Conservation (phyloP, 2,888 invertebrate species). For the Stenodera caucasica region DNA sequence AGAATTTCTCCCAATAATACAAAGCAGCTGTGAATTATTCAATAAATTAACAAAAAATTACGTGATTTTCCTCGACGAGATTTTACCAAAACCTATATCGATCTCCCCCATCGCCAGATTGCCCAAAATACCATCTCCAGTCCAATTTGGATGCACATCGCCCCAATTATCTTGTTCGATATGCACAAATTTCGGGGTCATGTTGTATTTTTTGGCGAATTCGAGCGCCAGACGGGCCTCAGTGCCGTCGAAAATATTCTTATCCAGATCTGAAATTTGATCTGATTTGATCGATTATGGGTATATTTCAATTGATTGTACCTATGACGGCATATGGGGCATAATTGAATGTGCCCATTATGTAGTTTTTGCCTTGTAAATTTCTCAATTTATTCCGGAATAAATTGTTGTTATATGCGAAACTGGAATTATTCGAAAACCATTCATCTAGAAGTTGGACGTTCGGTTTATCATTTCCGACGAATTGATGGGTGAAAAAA, state of each 20-base stretch:
- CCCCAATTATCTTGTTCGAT: constrained; percentile 67
- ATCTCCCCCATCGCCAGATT: constrained; percentile 62
- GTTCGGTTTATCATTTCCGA: background rate
- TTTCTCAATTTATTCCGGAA: constrained; percentile 42
- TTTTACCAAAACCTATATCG: constrained; percentile 62
- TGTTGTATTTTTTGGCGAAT: constrained; percentile 56
- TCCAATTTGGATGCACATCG: constrained; percentile 63
- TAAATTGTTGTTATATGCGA: constrained; percentile 31
- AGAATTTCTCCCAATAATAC: constrained; percentile 65
- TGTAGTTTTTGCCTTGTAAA: constrained; percentile 47
- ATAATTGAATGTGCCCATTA: constrained; percentile 61
- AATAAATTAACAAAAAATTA: background rate
- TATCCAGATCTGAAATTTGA: constrained; percentile 40
- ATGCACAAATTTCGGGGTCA: constrained; percentile 49
- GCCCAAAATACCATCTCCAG: constrained; percentile 66
- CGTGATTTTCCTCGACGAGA: background rate
- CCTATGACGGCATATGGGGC: constrained; percentile 59
- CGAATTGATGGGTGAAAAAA: background rate
- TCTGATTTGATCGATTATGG: too few relatives aligned
- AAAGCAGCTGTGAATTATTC: constrained; percentile 51
- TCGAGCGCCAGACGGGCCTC: constrained; percentile 58
- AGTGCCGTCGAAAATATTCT: constrained; percentile 57
- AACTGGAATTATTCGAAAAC: constrained; percentile 36
- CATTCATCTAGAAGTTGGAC: constrained; percentile 32
- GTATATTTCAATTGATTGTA: constrained; percentile 15